Evolutionary conservation across 2,113 vertebrate genomes (phyloP).

Genomic region (Lycaon pictus): DNA sequence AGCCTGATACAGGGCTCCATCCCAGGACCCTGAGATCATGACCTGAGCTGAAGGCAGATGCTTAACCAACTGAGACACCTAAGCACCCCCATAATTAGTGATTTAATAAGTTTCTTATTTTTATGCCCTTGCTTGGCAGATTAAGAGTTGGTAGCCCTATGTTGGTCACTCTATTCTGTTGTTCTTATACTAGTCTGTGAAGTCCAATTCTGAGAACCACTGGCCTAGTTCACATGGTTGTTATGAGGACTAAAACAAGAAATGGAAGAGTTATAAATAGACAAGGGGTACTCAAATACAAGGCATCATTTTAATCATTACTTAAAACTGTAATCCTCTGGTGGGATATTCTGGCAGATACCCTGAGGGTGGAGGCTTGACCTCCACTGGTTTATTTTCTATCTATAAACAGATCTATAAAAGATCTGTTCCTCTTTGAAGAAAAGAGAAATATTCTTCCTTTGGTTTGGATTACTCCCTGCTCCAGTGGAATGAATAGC

Average conservation of each 20-base stretch:
- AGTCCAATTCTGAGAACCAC: background rate
- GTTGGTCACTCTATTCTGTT: background rate
- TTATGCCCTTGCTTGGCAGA: conserved; percentile 17
- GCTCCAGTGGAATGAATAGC: background rate
- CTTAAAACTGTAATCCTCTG: background rate
- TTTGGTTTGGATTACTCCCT: background rate
- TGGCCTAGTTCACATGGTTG: background rate
- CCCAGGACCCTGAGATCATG: no score
- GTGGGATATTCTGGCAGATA: no score
- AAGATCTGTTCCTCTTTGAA: background rate
- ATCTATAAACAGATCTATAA: background rate
- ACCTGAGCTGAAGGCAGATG: no score
- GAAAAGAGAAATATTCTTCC: background rate
- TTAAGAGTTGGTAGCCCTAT: background rate
- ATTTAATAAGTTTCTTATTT: conserved; percentile 12
- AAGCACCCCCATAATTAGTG: background rate
- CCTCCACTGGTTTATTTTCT: background rate
- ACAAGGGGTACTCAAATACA: background rate
- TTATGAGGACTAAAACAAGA: background rate
- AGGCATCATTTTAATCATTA: background rate
- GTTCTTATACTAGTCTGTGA: background rate
- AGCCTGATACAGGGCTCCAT: no score
- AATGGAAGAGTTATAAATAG: background rate
- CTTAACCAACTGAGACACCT: no score
- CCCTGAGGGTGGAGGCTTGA: background rate